Base-by-base conservation (phyloP, 2,113 vertebrate species). In the Syngnathus scovelli region DNA sequence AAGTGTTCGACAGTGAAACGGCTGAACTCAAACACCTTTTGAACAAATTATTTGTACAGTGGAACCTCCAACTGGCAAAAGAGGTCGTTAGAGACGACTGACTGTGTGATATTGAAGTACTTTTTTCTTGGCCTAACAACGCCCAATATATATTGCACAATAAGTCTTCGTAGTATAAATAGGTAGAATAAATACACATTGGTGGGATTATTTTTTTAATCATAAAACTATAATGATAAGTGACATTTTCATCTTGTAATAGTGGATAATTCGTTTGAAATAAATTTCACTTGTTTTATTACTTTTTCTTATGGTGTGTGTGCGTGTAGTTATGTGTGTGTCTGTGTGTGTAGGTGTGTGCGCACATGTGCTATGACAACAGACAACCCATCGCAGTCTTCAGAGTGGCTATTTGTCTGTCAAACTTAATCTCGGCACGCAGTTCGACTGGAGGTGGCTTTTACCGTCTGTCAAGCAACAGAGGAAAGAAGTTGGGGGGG, bases 381-480 rank as follows among this genome's bases (percentile, higher is more conserved):
- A 86, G 77, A 82, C 65, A 70, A 79, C 75, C 75, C 79, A 23
- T n/a, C 2, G 48, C 6, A 49, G 77, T 6, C 80, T 78, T 65
- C 61, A 80, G 84, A 87, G 82, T 61, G 55, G 70, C 83, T 86
- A 87, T 88, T 86, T 83, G 76, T 75, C 77, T 85, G 85, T 89
- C 87, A 87, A 56, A 80, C 74, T 83, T 66, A 78, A 85, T 86
- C 84, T 83, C 66, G 79, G 76, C 72, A 72, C 54, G 15, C 62
- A 62, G 76, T 83, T 76, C 27, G 72, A 76, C 77, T 70, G 27
- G 67, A 83, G 83, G 73, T 71, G 75, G 71, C 64, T 80, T 85
- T 78, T 78, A 78, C 67, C 65, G 72, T 86, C 83, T 78, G 81
- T 88, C 77, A 82, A 77, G 70, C 68, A 64, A 58, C 36, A 68